Evolutionary conservation across 2,888 invertebrate species (phyloP).

Genomic region (Trachelus troglodyta): DNA sequence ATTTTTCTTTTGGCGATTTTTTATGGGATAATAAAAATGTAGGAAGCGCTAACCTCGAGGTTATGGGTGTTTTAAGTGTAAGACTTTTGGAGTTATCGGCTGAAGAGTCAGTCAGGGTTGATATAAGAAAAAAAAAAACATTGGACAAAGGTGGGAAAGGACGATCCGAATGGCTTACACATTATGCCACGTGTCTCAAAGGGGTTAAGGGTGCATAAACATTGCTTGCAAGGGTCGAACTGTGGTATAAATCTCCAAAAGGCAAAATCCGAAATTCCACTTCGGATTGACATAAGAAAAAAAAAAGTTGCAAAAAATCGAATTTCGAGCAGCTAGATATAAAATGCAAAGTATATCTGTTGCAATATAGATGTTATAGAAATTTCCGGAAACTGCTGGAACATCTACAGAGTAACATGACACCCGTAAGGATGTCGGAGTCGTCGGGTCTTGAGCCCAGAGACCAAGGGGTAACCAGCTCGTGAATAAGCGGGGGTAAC

Average conservation of each 20-base stretch:
- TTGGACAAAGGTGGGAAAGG: not conserved
- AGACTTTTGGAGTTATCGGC: not conserved
- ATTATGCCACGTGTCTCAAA: not conserved
- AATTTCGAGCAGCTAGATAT: not conserved
- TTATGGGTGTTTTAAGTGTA: not conserved
- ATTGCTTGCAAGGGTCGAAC: not conserved
- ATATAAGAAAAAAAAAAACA: not conserved
- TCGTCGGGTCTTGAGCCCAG: not conserved
- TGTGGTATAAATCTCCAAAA: not conserved
- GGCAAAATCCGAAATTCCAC: not conserved
- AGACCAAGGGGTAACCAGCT: not conserved
- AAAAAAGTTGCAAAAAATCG: not conserved
- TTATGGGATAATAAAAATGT: not conserved
- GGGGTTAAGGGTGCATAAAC: not conserved
- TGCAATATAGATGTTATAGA: not conserved
- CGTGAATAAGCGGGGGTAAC: constrained; percentile 4
- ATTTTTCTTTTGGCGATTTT: not conserved
- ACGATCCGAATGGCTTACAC: not conserved
- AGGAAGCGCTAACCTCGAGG: not conserved
- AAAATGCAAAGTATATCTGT: not conserved
- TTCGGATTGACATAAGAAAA: not conserved
- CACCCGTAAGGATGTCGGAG: not conserved
- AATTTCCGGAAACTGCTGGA: not conserved
- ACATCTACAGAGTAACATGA: not conserved
- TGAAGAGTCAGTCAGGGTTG: not conserved